Conservation (phyloP, 2,113 vertebrate genomes). For the Pangasianodon gigas region DNA sequence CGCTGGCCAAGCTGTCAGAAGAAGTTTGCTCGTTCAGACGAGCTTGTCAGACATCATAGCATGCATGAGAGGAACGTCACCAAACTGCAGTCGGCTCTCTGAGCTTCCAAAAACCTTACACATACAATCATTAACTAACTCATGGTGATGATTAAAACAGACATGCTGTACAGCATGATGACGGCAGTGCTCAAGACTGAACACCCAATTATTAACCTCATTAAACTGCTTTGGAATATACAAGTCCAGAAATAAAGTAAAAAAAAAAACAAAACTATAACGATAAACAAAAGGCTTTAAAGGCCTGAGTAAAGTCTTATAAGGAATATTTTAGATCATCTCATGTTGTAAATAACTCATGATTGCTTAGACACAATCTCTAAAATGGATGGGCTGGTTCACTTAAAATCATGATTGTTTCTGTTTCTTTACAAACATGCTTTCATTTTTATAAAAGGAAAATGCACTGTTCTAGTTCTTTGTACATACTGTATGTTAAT, state of each 20-base stretch:
- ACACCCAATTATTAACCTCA: slow-evolving; percentile 21
- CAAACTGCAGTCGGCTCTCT: slow-evolving; percentile 91
- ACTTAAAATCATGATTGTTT: neutral
- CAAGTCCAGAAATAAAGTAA: neutral
- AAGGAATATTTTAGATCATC: slow-evolving; percentile 25
- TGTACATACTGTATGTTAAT: slow-evolving; percentile 36
- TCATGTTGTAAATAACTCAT: slow-evolving; percentile 18
- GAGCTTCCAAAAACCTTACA: slow-evolving; percentile 58
- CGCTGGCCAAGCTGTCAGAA: slow-evolving; percentile 98
- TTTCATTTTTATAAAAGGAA: slow-evolving; percentile 1
- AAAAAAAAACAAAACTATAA: neutral
- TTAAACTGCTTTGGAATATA: slow-evolving; percentile 12
- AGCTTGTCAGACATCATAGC: slow-evolving; percentile 97
- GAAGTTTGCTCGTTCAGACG: slow-evolving; percentile 98
- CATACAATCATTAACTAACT: slow-evolving; percentile 37
- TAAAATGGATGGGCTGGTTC: neutral
- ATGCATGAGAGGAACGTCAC: slow-evolving; percentile 99
- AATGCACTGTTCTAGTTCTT: slow-evolving; percentile 23
- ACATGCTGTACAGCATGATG: neutral
- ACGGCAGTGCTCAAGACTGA: slow-evolving; percentile 14
- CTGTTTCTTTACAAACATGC: neutral
- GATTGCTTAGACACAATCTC: neutral
- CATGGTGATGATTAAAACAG: neutral
- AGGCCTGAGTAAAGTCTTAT: neutral
- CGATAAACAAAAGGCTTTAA: neutral